Evolutionary conservation across 2,888 invertebrate genomes (phyloP), one percentile per base, ranked within the genome.

Genomic region (Cacoxenus indagator): DNA sequence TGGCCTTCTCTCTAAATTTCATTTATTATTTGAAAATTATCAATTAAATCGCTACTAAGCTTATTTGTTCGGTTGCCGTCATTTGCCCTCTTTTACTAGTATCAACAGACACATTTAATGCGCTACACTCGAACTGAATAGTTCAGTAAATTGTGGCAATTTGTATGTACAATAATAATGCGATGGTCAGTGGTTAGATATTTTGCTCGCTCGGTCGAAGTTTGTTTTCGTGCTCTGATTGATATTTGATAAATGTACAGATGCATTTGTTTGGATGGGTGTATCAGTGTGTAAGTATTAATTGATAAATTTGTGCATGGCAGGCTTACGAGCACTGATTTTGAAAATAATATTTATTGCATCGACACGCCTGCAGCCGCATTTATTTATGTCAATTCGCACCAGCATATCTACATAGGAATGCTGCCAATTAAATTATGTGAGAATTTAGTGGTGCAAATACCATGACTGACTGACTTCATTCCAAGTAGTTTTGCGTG

Each of bases 251-350:
- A 51, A 51, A 51, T 51, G 51, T 3, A 51, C 22, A 51, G 22
- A 22, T 37, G 37, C 37, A 37, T 37, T 59, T 54, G 65, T 37
- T 43, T 45, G 31, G 61, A 9, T 27, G 37, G 26, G 19, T 67
- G 68, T 24, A 51, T 62, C 19, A 48, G 55, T 67, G 55, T 61
- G 64, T 65, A 17, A n/a, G n/a, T 57, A 31, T 61, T 79, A 83
- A 79, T 81, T 83, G 82, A 81, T 79, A 69, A 73, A 67, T 67
- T 71, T 70, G n/a, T 81, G 75, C 81, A 78, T 48, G 48, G 48
- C 48, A 19, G 67, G 48, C 48, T 48, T 48, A n/a, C 6, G 17
- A 17, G 48, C 48, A n/a, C 6, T 72, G 73, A 69, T 69, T 71
- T 64, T 51, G 68, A 69, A 59, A 14, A n/a, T 51, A 57, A 68